Conservation (phyloP, 2,113 vertebrate species). For the Hiodon alosoides region DNA sequence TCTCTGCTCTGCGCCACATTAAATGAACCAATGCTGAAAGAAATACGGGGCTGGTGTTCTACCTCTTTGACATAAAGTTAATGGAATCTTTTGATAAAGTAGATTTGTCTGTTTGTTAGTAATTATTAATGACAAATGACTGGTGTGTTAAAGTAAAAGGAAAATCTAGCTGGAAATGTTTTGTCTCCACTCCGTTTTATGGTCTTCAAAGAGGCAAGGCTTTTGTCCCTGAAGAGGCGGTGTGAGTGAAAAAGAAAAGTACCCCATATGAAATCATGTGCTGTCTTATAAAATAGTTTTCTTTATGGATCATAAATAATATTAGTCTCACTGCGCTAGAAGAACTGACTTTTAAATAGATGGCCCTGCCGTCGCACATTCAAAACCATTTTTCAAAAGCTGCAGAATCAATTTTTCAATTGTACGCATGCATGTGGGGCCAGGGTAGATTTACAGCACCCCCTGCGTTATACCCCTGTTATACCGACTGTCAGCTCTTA, state of each 20-base stretch:
- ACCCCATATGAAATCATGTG: neutral
- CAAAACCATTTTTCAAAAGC: too few relatives aligned
- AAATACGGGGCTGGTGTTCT: too few relatives aligned
- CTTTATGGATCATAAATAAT: neutral
- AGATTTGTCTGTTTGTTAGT: too few relatives aligned
- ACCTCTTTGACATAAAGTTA: too few relatives aligned
- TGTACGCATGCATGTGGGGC: neutral
- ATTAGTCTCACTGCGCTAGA: neutral
- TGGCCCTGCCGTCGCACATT: neutral
- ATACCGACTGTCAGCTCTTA: too few relatives aligned
- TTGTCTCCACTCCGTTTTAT: neutral
- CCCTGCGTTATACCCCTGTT: too few relatives aligned
- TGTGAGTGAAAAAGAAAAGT: neutral
- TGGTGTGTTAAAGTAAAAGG: too few relatives aligned
- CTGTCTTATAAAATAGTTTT: neutral
- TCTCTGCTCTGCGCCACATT: too few relatives aligned
- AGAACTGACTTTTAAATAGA: neutral
- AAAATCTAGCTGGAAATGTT: neutral
- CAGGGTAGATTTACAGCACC: neutral
- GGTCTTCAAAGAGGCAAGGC: neutral
- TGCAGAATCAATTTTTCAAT: too few relatives aligned
- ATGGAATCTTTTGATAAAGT: too few relatives aligned
- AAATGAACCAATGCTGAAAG: too few relatives aligned
- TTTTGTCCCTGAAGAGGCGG: neutral
- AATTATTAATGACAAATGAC: too few relatives aligned